Conservation (phyloP, 2,113 vertebrate genomes). For the Callionymus lyra region DNA sequence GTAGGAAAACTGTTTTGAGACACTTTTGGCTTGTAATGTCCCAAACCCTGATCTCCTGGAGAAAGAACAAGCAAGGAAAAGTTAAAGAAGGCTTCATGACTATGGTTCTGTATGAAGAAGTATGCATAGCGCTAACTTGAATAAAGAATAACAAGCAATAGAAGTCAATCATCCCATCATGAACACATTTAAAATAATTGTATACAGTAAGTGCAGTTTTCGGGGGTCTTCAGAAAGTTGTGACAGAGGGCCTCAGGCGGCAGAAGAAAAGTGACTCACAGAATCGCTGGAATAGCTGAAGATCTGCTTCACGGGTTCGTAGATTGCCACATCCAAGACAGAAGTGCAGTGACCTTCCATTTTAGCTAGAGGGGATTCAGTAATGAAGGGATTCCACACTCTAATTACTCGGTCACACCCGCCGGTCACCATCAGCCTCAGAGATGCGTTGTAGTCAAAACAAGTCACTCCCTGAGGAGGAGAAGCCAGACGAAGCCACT, state of each 20-base stretch:
- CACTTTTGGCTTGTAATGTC: slow-evolving; percentile 47
- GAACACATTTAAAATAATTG: background rate
- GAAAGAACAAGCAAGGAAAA: background rate
- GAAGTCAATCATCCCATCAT: background rate
- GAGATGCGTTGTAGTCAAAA: slow-evolving; percentile 45
- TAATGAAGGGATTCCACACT: slow-evolving; percentile 41
- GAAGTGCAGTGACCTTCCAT: slow-evolving; percentile 37
- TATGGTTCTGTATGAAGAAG: background rate
- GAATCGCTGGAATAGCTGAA: background rate
- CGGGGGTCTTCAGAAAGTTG: background rate
- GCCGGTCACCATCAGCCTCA: slow-evolving; percentile 40
- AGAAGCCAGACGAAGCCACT: slow-evolving; percentile 1
- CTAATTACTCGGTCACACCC: slow-evolving; percentile 18
- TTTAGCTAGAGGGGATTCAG: slow-evolving; percentile 22
- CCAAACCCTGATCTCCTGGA: slow-evolving; percentile 47
- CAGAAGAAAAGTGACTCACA: background rate
- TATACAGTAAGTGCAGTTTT: background rate
- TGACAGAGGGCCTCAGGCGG: background rate
- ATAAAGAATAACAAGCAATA: background rate
- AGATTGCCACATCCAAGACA: slow-evolving; percentile 28
- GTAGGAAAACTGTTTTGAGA: slow-evolving; percentile 39
- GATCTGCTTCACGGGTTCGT: background rate
- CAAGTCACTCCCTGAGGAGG: slow-evolving; percentile 38
- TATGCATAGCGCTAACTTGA: background rate
- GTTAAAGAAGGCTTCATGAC: background rate